Evolutionary conservation across 2,888 invertebrate species (phyloP).

Genomic region (Drosophila eohydei): DNA sequence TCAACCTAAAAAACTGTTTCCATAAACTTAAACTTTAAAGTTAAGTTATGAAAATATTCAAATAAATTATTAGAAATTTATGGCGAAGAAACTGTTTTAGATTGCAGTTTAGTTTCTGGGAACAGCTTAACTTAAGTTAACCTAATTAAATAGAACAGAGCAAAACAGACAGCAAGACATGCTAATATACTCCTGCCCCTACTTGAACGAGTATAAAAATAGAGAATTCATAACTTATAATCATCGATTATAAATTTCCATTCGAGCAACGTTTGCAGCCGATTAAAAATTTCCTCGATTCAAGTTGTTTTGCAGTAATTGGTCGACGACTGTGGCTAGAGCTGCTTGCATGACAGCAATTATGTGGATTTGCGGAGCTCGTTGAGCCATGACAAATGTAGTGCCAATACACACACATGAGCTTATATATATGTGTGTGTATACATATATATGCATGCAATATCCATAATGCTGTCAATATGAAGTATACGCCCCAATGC

Average conservation of each 20-base stretch:
- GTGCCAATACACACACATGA: constrained; percentile 35
- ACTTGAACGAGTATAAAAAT: not conserved
- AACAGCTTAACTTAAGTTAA: too few relatives aligned
- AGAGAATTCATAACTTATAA: not conserved
- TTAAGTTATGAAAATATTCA: constrained; percentile 4
- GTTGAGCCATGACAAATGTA: constrained; percentile 45
- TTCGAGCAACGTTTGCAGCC: not conserved
- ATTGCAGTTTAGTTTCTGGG: too few relatives aligned
- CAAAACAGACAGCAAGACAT: too few relatives aligned
- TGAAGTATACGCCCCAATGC: constrained; percentile 57
- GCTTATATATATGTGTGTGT: not conserved
- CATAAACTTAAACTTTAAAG: not conserved
- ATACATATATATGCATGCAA: not conserved
- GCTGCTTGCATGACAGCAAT: constrained; percentile 28
- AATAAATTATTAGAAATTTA: not conserved
- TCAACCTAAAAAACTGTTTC: not conserved
- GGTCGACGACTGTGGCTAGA: constrained; percentile 7
- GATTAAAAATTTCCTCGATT: constrained; percentile 3
- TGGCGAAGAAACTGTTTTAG: too few relatives aligned
- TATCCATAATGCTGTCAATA: constrained; percentile 41
- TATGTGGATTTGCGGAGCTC: constrained; percentile 42
- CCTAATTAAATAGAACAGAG: too few relatives aligned
- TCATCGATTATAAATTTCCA: not conserved
- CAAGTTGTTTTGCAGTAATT: constrained; percentile 24
- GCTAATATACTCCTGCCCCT: not conserved